phyloP scores from a whole-genome alignment of 1,140 invertebrate genomes.

The Goniozus legneri region DNA sequence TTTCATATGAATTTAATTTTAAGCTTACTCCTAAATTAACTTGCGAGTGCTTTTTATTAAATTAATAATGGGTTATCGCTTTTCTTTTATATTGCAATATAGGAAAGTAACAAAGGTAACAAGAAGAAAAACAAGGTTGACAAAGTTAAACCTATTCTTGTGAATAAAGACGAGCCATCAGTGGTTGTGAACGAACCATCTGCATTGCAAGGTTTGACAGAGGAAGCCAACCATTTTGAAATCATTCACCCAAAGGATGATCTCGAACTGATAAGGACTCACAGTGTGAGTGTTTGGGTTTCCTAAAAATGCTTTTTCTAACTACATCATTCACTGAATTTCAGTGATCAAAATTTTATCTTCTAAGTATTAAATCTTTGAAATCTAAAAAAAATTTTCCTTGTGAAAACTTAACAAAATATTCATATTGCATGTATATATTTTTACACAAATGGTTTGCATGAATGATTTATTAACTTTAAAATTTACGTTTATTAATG shows the following conservation, averaged over 20 bases:
- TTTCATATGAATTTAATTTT: too few relatives aligned
- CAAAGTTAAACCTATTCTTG: constrained; percentile 61
- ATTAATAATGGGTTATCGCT: constrained; percentile 4
- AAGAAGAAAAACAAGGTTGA: constrained; percentile 57
- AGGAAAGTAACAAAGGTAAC: constrained; percentile 46
- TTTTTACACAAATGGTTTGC: too few relatives aligned
- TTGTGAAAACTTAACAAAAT: too few relatives aligned
- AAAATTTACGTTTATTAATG: too few relatives aligned
- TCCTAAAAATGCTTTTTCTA: constrained; percentile 14
- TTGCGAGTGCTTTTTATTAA: neutral
- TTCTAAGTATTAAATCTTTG: too few relatives aligned
- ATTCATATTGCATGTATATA: too few relatives aligned
- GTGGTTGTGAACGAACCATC: constrained; percentile 39
- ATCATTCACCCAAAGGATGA: constrained; percentile 77
- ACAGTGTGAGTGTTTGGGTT: constrained; percentile 42
- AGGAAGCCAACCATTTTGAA: constrained; percentile 70
- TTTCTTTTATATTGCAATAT: constrained; percentile 14
- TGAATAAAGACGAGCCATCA: constrained; percentile 63
- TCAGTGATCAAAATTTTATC: too few relatives aligned
- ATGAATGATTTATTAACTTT: too few relatives aligned
- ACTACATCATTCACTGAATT: too few relatives aligned
- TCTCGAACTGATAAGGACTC: constrained; percentile 61
- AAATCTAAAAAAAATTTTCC: too few relatives aligned
- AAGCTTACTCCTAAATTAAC: neutral
- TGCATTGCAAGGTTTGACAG: constrained; percentile 29